These are phyloP conservation scores for Phymatocera aterrima DNA, from an alignment of 2,888 invertebrate genomes.

Conservation along the genomic window DNA sequence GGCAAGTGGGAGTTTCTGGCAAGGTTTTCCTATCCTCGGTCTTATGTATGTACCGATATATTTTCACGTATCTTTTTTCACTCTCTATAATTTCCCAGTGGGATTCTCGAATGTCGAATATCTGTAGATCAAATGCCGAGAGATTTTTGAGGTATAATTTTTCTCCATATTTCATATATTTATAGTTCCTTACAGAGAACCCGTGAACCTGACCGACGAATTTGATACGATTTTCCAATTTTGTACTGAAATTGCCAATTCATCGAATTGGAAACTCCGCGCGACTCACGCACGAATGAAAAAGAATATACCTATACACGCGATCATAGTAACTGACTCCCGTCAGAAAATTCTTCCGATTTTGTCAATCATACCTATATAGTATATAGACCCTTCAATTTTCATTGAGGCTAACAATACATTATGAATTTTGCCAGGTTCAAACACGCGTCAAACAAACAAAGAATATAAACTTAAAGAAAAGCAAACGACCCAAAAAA, in stretches of 20 bases:
- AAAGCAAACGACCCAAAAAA: neutral
- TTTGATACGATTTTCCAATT: conserved; percentile 10
- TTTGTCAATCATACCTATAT: too few relatives aligned
- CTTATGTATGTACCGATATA: neutral
- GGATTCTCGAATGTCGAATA: conserved; percentile 13
- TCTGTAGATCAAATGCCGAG: too few relatives aligned
- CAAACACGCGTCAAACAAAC: too few relatives aligned
- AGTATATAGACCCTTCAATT: too few relatives aligned
- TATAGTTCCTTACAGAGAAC: too few relatives aligned
- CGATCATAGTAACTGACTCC: too few relatives aligned
- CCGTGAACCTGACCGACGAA: neutral
- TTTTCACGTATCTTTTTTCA: neutral
- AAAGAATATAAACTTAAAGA: too few relatives aligned
- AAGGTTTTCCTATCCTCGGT: too few relatives aligned
- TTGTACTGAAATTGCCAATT: conserved; percentile 4
- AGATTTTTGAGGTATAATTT: neutral
- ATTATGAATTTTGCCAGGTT: too few relatives aligned
- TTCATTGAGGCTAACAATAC: too few relatives aligned
- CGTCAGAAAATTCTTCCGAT: too few relatives aligned
- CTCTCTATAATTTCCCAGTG: conserved; percentile 30
- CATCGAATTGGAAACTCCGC: neutral
- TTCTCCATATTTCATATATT: neutral
- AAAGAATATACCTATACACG: neutral
- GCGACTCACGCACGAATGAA: neutral
- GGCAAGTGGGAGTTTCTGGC: neutral